Evolutionary conservation across 2,888 invertebrate genomes (phyloP), one percentile per base, ranked within the genome.

Genomic region (Pediacus dermestoides): DNA sequence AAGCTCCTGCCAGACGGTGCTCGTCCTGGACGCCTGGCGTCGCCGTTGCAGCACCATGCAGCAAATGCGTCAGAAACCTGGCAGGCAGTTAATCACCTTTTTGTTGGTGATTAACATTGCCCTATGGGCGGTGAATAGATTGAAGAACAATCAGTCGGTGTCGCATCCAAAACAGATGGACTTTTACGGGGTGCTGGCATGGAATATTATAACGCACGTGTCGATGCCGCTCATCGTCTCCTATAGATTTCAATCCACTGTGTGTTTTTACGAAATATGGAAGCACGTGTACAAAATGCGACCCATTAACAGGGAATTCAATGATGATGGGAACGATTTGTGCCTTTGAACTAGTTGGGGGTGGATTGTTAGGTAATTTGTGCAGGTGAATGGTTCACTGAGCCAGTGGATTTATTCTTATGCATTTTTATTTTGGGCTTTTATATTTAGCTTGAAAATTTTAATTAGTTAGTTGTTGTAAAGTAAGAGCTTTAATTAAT

Each of bases 231-330:
- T 90, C 23, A 85, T 86, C 1, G 88, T 89, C 49, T 89, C 88
- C 68, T 91, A 88, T 68, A 74, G 90, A 25, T 90, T 91, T 63
- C 90, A 90, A 64, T 88, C 88, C 2, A 87, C 89, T 1, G 89
- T 91, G 53, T 90, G 90, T 66, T 77, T 91, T 8, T 89, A 89
- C 58, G 90, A 90, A 66, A 86, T 91, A 34, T 91, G 90, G 91
- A 90, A 89, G 64, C 80, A 83, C 48, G 82, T 87, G 34, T 91
- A 88, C 70, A 90, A 90, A 60, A 77, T 28, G 28, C 7, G 28
- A 28, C 28, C 28, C 12, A 28, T 28, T 14, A 28, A 28, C 14
- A 13, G n/a, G 14, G 12, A 28, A 28, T 18, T n/a, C n/a, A n/a
- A n/a, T n/a, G n/a, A n/a, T n/a, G n/a, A n/a, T n/a, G n/a, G n/a